Percentiles rank a stretch among this genome's conserved stretches.
These are phyloP conservation scores for Watersipora subatra DNA, from an alignment of 1,140 invertebrate species.

Conservation along the genomic window DNA sequence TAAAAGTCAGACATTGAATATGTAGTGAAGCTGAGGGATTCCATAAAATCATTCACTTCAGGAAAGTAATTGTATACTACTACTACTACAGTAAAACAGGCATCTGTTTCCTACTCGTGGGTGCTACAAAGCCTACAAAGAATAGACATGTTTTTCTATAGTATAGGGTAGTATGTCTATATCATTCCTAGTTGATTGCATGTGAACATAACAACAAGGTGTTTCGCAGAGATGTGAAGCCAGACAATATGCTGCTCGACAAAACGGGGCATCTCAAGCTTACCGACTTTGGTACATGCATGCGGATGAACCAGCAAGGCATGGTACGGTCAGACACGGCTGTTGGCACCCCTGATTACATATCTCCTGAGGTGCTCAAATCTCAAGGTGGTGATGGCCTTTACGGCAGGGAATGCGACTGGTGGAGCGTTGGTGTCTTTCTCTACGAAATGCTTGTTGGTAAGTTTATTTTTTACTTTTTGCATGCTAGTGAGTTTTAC, in stretches of 20 bases:
- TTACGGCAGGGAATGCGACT: conserved; percentile 87
- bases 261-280: conserved; percentile 87
- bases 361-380: conserved; percentile 93
- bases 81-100: too few relatives aligned
- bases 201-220: too few relatives aligned
- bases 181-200: too few relatives aligned
- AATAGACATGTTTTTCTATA: too few relatives aligned
- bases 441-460: conserved; percentile 92
- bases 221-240: conserved; percentile 84
- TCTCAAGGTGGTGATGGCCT: conserved; percentile 86
- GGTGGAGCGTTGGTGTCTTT: conserved; percentile 98
- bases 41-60: too few relatives aligned
- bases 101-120: too few relatives aligned
- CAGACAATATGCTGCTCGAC: conserved; percentile 96
- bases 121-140: too few relatives aligned
- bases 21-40: too few relatives aligned
- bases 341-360: conserved; percentile 97
- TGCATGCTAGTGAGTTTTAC: too few relatives aligned
- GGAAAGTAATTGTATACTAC: too few relatives aligned
- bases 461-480: conserved; percentile 35
- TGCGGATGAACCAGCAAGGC: conserved; percentile 91
- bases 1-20: too few relatives aligned
- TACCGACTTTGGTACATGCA: conserved; percentile 97
- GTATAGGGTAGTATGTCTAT: too few relatives aligned
- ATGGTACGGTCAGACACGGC: conserved; percentile 90